Evolutionary conservation across 2,113 vertebrate species (phyloP).

Genomic region (Carettochelys insculpta): DNA sequence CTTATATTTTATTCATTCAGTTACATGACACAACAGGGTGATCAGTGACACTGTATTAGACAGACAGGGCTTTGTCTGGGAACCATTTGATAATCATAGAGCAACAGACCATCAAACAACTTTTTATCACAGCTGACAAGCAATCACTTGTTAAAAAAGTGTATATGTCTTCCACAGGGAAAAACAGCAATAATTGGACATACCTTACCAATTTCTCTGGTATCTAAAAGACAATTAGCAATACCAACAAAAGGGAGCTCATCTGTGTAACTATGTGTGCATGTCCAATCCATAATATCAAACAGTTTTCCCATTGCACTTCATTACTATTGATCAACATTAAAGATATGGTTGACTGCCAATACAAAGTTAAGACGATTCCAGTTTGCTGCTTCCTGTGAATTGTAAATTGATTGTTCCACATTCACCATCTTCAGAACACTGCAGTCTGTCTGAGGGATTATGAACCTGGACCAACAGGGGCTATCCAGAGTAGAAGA

Average conservation of each 20-base stretch:
- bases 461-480: not conserved
- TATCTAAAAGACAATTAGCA: not conserved
- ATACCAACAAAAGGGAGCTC: fast-evolving
- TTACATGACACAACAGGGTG: not conserved
- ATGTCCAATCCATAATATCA: not conserved
- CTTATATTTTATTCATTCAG: not conserved
- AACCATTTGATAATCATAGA: not conserved
- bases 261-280: not conserved
- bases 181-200: not conserved
- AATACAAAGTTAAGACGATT: not conserved
- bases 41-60: not conserved
- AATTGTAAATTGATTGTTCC: not conserved
- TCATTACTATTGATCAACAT: not conserved
- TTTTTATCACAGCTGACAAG: slow-evolving; percentile 32
- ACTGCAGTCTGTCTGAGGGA: not conserved
- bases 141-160: slow-evolving; percentile 12
- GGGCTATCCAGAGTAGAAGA: not conserved
- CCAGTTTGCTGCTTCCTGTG: not conserved
- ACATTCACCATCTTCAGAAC: not conserved
- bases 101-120: not conserved
- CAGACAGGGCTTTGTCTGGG: not conserved
- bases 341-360: not conserved
- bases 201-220: not conserved
- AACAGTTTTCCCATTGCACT: not conserved
- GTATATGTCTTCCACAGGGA: not conserved